Evolutionary conservation across 2,797 vertebrate genomes (phyloP).

Genomic region (Ctenopoma kingsleyae): DNA sequence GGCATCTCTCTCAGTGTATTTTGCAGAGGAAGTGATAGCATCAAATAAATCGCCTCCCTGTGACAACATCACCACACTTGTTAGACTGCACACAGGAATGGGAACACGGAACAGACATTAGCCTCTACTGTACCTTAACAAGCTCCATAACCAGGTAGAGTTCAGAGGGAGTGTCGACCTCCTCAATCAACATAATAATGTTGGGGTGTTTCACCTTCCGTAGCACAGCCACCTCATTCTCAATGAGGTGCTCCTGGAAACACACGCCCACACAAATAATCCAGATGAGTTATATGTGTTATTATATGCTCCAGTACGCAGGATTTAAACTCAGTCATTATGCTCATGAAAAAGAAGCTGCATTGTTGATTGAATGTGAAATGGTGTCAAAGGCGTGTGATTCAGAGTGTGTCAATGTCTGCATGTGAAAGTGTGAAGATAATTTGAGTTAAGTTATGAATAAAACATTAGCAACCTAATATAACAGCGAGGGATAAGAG

Average conservation of each 20-base stretch:
- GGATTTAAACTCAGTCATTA: conserved; percentile 11
- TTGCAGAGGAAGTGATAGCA: conserved; percentile 96
- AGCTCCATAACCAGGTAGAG: conserved; percentile 98
- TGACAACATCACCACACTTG: not conserved
- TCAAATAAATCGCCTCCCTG: conserved; percentile 98
- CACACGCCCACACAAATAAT: conserved; percentile 8
- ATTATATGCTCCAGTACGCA: not conserved
- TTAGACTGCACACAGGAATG: not conserved
- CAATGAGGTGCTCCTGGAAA: conserved; percentile 95
- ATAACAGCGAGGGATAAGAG: conserved; percentile 34
- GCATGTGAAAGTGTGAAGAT: conserved; percentile 23
- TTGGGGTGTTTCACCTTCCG: conserved; percentile 96
- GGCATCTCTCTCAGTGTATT: conserved; percentile 95
- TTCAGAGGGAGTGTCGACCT: conserved; percentile 93
- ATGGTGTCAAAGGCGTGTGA: conserved; percentile 16
- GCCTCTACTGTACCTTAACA: conserved; percentile 87
- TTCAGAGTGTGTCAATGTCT: conserved; percentile 9
- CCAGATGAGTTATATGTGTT: not conserved
- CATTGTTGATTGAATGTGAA: conserved; percentile 27
- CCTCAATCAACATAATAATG: conserved; percentile 97
- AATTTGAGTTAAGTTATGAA: conserved; percentile 41
- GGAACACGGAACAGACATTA: not conserved
- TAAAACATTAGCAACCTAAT: conserved; percentile 43
- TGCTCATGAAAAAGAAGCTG: not conserved
- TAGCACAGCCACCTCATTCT: conserved; percentile 96